A percentile compares a stretch with the other conserved stretches of the same genome.
Conservation (phyloP, 2,113 vertebrate genomes). For the Phycodurus eques region DNA sequence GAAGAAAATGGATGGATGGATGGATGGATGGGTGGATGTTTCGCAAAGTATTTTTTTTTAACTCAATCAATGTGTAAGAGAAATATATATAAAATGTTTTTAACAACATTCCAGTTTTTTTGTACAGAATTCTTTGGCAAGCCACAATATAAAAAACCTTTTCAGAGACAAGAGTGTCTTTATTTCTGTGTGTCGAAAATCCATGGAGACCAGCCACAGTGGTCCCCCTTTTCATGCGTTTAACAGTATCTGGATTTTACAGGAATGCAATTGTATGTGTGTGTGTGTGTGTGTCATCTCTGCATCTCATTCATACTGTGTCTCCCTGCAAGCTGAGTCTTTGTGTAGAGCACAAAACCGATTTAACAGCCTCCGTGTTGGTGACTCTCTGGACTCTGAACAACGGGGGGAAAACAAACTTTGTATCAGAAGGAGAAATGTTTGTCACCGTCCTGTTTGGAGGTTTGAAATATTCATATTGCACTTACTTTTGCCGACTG, state of each 20-base stretch:
- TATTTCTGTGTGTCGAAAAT: constrained; percentile 56
- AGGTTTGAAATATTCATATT: constrained; percentile 53
- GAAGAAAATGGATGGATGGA: no score
- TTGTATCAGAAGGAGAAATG: constrained; percentile 45
- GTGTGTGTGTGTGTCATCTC: constrained; percentile 7
- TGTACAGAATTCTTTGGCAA: constrained; percentile 1
- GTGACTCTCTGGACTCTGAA: constrained; percentile 4
- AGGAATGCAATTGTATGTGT: constrained; percentile 8
- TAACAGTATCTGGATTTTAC: constrained; percentile 34
- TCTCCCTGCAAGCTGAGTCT: not conserved
- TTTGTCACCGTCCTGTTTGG: constrained; percentile 68
- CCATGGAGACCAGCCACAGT: constrained; percentile 66
- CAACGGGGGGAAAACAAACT: not conserved
- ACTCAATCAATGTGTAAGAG: not conserved
- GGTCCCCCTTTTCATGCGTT: constrained; percentile 24
- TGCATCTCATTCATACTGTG: constrained; percentile 1
- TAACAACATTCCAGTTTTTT: not conserved
- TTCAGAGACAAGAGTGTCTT: constrained; percentile 21
- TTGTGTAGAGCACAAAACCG: constrained; percentile 43
- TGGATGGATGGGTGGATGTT: no score
- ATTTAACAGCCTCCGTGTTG: constrained; percentile 24
- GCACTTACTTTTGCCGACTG: not conserved
- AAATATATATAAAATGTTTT: not conserved
- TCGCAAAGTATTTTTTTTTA: no score
- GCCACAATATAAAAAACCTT: constrained; percentile 6